Evolutionary conservation across 2,888 invertebrate species (phyloP), one percentile per base, ranked within the genome.

Genomic region (Ophioninae sp.): DNA sequence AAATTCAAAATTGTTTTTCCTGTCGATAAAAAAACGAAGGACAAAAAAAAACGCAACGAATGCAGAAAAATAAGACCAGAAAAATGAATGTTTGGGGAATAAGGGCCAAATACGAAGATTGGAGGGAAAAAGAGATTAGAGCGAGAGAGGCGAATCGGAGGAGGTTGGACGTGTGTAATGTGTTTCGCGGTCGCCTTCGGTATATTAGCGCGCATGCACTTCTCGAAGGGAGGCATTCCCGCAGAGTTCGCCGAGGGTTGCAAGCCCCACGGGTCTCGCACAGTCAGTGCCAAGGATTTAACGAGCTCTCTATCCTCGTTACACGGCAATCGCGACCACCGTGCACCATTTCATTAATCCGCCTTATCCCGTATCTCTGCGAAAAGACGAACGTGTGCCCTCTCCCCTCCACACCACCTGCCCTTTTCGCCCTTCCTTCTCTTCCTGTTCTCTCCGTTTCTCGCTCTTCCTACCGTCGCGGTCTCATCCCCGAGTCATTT

Each of bases 311-410:
- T 82, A 76, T 82, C 82, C 79, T 81, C 81, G 76, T 72, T 76
- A 56, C 67, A 68, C 78, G 69, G 77, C 79, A 83, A 72, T 69
- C 79, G 77, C 81, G 79, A 77, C 80, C 76, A 79, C 74, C 37
- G 82, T 74, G 80, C 82, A 83, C 85, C 83, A 85, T 86, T 85
- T 83, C 83, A 85, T 86, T 86, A 83, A 86, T 86, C 85, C 86
- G 56, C 79, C 78, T 80, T 83, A 85, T 83, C 83, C 83, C 79
- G 78, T 82, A 85, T 85, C 80, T 75, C 85, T 79, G 67, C 68
- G 59, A 65, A 61, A 70, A 79, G 69, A 79, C 76, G 79, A 75
- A 37, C 78, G 68, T 72, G 76, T 75, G 75, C 75, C 50, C 57
- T 21, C 61, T 59, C 41, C 37, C 30, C n/a, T 62, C 30, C 30